phyloP scores from a whole-genome alignment of 2,888 invertebrate species.

The Coronaproctus castanopsis region DNA sequence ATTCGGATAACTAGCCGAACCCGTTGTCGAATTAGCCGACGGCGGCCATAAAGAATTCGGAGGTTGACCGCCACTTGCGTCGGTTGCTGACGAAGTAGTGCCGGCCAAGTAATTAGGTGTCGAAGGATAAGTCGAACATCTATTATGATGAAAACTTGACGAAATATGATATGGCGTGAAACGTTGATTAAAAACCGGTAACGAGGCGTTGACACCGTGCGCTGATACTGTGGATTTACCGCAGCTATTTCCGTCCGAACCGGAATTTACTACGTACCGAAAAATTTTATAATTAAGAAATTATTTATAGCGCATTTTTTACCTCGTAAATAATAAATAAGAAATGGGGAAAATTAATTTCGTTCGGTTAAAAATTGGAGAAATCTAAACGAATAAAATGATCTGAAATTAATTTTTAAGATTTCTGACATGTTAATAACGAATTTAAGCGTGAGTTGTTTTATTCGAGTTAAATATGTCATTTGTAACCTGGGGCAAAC shows the following conservation, averaged over 20 bases:
- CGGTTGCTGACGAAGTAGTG: constrained; percentile 6
- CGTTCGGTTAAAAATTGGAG: no score
- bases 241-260: background rate
- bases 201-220: constrained; percentile 1
- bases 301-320: no score
- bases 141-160: background rate
- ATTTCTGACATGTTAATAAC: no score
- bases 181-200: constrained; percentile 17
- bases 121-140: background rate
- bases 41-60: constrained; percentile 11
- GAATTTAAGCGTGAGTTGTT: no score
- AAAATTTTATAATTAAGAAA: no score
- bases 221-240: background rate
- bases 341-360: no score
- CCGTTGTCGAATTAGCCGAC: constrained; percentile 5
- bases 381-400: no score
- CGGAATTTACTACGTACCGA: background rate
- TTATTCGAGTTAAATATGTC: no score
- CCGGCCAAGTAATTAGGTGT: constrained; percentile 6
- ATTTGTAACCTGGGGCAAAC: no score
- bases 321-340: no score
- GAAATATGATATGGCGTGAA: constrained; percentile 10
- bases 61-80: constrained; percentile 10
- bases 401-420: no score
- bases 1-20: constrained; percentile 11